These are phyloP conservation scores for Atopsyche davidsoni DNA, from an alignment of 1,140 invertebrate species.

Conservation along the genomic window DNA sequence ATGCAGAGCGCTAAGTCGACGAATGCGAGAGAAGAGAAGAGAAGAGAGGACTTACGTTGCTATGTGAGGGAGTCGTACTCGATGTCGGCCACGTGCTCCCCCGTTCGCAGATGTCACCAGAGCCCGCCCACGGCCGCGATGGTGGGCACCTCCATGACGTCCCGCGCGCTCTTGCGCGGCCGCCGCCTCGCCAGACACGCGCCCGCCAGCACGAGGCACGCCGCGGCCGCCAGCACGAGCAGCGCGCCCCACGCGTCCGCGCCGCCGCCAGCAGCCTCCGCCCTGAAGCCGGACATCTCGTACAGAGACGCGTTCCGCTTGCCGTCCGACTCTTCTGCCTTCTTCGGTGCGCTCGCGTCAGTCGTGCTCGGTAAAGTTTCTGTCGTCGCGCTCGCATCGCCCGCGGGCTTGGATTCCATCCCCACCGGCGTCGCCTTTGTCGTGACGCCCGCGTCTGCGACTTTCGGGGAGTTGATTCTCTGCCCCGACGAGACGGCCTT, in stretches of 20 bases:
- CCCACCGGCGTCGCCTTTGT: background rate
- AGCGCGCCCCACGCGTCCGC: constrained; percentile 36
- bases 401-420: background rate
- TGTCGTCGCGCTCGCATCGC: constrained; percentile 1
- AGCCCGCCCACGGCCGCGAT: constrained; percentile 58
- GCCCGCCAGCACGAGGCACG: constrained; percentile 33
- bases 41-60: constrained; percentile 40
- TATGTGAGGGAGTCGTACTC: constrained; percentile 53
- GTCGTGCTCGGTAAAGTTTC: background rate
- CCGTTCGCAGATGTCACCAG: constrained; percentile 60
- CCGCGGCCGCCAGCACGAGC: constrained; percentile 44
- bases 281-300: constrained; percentile 38
- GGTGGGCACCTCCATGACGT: constrained; percentile 63
- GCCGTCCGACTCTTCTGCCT: background rate
- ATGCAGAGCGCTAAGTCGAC: too few relatives aligned
- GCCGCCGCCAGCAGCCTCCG: constrained; percentile 37
- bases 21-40: too few relatives aligned
- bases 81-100: constrained; percentile 48
- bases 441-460: too few relatives aligned
- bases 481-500: too few relatives aligned
- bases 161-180: constrained; percentile 36
- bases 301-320: constrained; percentile 32
- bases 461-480: too few relatives aligned
- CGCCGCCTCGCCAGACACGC: constrained; percentile 39
- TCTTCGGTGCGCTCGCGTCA: constrained; percentile 1